A percentile compares a stretch with the other conserved stretches of the same genome.
phyloP scores from a whole-genome alignment of 2,113 vertebrate genomes.

The Rafetus swinhoei region DNA sequence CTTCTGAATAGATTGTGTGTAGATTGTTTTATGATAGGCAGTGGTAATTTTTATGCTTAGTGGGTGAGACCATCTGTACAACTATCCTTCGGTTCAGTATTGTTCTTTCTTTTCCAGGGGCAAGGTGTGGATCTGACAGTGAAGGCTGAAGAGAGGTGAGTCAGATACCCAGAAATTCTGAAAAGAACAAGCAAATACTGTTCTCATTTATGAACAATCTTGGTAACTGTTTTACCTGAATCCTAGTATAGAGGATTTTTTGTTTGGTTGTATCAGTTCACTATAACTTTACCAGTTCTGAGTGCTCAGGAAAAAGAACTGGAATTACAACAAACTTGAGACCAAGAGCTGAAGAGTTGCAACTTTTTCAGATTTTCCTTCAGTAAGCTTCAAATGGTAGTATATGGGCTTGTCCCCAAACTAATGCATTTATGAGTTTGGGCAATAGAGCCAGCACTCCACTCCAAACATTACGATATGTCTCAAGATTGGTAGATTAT shows the following conservation, averaged over 20 bases:
- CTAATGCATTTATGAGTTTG: background rate
- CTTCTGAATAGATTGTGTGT: background rate
- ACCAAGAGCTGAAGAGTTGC: background rate
- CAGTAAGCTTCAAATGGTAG: background rate
- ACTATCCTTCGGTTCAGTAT: background rate
- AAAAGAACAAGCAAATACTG: background rate
- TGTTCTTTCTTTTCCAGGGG: conserved; percentile 57
- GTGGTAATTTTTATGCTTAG: background rate
- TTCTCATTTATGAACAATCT: background rate
- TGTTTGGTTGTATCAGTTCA: background rate
- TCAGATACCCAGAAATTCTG: background rate
- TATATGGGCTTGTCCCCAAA: background rate
- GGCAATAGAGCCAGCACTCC: background rate
- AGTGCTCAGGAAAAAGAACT: background rate
- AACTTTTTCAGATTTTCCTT: no score
- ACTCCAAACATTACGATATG: background rate
- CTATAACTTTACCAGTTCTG: background rate
- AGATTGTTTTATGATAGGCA: background rate
- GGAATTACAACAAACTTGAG: background rate
- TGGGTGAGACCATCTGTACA: background rate
- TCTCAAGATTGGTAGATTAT: background rate
- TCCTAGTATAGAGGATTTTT: background rate
- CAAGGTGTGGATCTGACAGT: conserved; percentile 52
- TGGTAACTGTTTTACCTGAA: background rate
- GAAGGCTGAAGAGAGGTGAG: conserved; percentile 69